Conservation (phyloP, 2,888 invertebrate genomes). For the Hemistola chrysoprasaria region DNA sequence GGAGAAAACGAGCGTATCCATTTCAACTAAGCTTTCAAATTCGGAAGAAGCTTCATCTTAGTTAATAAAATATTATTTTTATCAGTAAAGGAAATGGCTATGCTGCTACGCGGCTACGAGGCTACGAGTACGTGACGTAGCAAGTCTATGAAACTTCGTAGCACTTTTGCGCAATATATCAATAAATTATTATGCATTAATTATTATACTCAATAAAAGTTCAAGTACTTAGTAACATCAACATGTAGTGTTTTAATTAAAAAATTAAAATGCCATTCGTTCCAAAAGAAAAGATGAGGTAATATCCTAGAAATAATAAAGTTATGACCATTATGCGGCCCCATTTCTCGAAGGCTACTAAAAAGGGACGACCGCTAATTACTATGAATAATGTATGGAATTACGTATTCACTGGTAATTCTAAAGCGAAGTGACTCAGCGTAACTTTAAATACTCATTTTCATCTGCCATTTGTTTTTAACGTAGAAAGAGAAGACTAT, state of each 20-base stretch:
- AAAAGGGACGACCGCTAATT: constrained; percentile 62
- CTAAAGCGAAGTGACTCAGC: constrained; percentile 35
- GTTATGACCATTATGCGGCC: constrained; percentile 51
- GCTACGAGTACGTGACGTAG: too few relatives aligned
- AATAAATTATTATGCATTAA: too few relatives aligned
- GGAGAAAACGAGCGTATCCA: constrained; percentile 41
- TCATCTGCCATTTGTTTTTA: too few relatives aligned
- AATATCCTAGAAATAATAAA: constrained; percentile 37
- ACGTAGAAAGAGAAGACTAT: too few relatives aligned
- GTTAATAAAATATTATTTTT: constrained; percentile 6
- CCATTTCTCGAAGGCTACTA: constrained; percentile 48
- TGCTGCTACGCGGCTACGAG: too few relatives aligned
- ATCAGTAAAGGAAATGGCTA: constrained; percentile 18
- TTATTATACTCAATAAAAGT: constrained; percentile 12
- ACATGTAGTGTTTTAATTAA: too few relatives aligned
- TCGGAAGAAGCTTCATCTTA: constrained; percentile 11
- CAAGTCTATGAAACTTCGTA: too few relatives aligned
- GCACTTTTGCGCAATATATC: constrained; percentile 21
- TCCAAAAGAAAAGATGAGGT: too few relatives aligned
- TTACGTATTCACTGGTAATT: constrained; percentile 45
- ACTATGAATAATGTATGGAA: constrained; percentile 59
- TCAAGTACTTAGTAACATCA: constrained; percentile 11
- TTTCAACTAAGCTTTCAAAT: constrained; percentile 33
- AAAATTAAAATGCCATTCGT: too few relatives aligned
- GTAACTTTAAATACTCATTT: constrained; percentile 30